phyloP scores from a whole-genome alignment of 1,140 invertebrate species.

The Alviniconcha marisindica region DNA sequence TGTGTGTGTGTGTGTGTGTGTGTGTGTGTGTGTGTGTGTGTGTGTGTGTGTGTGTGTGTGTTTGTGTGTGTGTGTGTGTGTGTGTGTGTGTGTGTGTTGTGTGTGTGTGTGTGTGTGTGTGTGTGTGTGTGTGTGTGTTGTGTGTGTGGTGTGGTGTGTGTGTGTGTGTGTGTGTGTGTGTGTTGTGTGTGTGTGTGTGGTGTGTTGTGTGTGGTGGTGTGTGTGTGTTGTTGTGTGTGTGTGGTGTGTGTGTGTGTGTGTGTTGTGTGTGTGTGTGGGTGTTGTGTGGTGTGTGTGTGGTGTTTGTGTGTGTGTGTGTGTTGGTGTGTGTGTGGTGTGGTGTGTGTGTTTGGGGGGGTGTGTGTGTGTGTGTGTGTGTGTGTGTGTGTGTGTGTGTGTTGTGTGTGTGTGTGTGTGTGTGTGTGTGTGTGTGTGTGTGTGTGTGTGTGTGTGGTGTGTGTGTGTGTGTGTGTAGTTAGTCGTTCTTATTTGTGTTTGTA shows the following conservation, averaged over 20 bases:
- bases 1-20: not conserved
- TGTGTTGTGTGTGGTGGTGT: not conserved
- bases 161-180: too few relatives aligned
- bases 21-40: not conserved
- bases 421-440: not conserved
- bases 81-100: not conserved
- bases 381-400: slow-evolving; percentile 4
- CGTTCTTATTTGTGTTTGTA: too few relatives aligned
- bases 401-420: not conserved
- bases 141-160: too few relatives aligned
- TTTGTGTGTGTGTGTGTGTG: not conserved
- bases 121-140: not conserved
- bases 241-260: not conserved
- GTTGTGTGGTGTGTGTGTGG: not conserved
- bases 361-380: slow-evolving; percentile 11
- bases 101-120: slow-evolving; percentile 8
- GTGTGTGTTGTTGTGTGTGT: not conserved
- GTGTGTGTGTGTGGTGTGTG: slow-evolving; percentile 21
- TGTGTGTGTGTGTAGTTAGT: too few relatives aligned
- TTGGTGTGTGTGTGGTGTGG: not conserved
- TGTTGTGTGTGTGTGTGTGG: not conserved
- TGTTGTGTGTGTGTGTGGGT: not conserved
- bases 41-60: not conserved
- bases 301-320: not conserved
- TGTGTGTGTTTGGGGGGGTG: not conserved